These are phyloP conservation scores for Isaurus tuberculatus DNA, from an alignment of 92 coral and sea anemone genomes.

Conservation along the genomic window DNA sequence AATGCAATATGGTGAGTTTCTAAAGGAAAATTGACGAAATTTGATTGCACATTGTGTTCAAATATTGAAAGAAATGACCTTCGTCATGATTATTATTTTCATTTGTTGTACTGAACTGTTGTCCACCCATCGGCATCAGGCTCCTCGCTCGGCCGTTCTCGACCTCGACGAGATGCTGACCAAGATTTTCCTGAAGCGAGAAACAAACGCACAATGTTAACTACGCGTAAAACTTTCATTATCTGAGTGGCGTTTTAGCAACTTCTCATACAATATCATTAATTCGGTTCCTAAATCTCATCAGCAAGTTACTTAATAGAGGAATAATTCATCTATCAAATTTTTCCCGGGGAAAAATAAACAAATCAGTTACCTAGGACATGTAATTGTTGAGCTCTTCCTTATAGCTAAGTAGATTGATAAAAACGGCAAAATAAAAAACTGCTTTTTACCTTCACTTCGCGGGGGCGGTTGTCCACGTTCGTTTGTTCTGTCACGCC, in stretches of 20 bases:
- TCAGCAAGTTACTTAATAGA: too few species aligned
- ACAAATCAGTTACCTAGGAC: neutral
- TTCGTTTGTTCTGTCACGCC: constrained; percentile 50
- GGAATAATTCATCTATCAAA: too few species aligned
- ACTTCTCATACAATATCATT: too few species aligned
- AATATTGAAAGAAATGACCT: too few species aligned
- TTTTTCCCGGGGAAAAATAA: too few species aligned
- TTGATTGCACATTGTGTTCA: too few species aligned
- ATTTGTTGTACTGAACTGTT: constrained; percentile 38
- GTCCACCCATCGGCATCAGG: constrained; percentile 42
- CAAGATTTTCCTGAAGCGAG: constrained; percentile 31
- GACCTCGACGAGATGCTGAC: constrained; percentile 44
- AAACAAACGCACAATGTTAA: neutral
- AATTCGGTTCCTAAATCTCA: neutral
- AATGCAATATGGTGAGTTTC: too few species aligned
- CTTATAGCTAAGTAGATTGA: neutral
- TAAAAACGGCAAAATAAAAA: neutral
- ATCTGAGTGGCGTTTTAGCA: too few species aligned
- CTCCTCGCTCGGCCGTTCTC: constrained; percentile 44
- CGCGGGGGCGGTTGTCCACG: constrained; percentile 45
- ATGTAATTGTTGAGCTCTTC: too few species aligned
- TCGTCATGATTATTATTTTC: too few species aligned
- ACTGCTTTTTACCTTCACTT: constrained; percentile 14
- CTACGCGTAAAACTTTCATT: too few species aligned
- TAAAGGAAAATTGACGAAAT: too few species aligned